Base-by-base conservation (phyloP, 37 sponge, comb jelly and placozoan genomes). In the Oscarella lobularis region DNA sequence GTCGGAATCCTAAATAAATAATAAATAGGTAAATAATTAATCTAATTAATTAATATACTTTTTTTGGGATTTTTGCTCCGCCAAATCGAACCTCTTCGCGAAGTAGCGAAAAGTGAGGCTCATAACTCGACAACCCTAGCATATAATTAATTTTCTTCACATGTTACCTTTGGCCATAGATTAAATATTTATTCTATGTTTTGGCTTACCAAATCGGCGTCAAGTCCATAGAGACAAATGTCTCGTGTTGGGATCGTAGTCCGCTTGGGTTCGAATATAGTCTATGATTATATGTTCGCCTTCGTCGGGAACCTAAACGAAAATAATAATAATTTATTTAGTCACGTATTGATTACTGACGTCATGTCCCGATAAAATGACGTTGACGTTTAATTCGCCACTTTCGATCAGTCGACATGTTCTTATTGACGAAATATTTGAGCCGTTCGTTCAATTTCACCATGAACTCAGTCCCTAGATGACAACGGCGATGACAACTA, bases 271-370 rank as follows among this genome's bases (percentile, higher is more conserved):
- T 31, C 99, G 91, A 33, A 97, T 94, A 76, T 81, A 97, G 79
- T 97, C 99, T 94, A 97, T 97, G 3, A 97, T 90, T 85, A 93
- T 97, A 76, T 97, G 99, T 54, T 97, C 99, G 1, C 99, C 99
- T 40, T 97, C 99, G 37, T 94, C 99, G 30, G 99, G 94, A 3
- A 88, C 89, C 95, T 94, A 74, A 48, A 9, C 14, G 20, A 9
- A 48, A 48, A 48, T 20, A 48, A 27, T 48, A 9, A 48, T 9
- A 20, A 20, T 48, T 48, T 9, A 48, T 48, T 48, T 9, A 20
- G 9, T 48, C 14, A 48, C 20, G 20, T 48, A n/a, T n/a, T n/a
- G n/a, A n/a, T 4, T n/a, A 27, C 74, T 35, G 39, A 96, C 93
- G 33, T 92, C 79, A 33, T 96, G 98, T 33, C 98, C 98, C 9